These are phyloP conservation scores for Alosa sapidissima DNA, from an alignment of 2,797 vertebrate species.

Conservation along the genomic window DNA sequence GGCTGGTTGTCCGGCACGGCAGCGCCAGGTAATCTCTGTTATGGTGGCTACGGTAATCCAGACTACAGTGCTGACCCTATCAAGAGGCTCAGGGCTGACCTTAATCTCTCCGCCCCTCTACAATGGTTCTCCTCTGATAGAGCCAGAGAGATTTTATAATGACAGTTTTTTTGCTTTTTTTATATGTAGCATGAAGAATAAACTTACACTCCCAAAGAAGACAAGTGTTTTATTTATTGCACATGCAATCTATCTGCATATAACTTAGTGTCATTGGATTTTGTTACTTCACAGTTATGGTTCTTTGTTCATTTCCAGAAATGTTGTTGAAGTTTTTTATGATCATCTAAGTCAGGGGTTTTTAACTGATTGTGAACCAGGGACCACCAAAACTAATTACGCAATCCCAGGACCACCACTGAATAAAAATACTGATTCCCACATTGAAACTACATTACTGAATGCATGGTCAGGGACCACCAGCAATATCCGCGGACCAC, in stretches of 20 bases:
- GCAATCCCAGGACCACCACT: too few relatives aligned
- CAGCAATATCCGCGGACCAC: too few relatives aligned
- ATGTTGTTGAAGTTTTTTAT: background rate
- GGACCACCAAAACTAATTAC: too few relatives aligned
- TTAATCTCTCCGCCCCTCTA: constrained; percentile 62
- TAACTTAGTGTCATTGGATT: background rate
- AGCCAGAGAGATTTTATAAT: background rate
- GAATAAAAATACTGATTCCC: too few relatives aligned
- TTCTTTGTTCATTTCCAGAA: background rate
- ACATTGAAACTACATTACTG: too few relatives aligned
- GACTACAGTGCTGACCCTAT: constrained; percentile 58
- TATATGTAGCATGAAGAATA: background rate
- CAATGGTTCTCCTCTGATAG: background rate
- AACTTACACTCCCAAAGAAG: background rate
- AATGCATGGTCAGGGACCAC: too few relatives aligned
- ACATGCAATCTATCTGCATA: background rate
- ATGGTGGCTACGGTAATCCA: constrained; percentile 73
- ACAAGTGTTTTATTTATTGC: background rate
- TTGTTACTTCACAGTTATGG: background rate
- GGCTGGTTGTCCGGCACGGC: constrained; percentile 56
- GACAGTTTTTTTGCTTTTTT: background rate
- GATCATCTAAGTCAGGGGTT: background rate
- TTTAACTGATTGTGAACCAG: too few relatives aligned
- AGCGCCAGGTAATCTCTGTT: constrained; percentile 74
- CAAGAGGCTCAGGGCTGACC: constrained; percentile 67